Base-by-base conservation (phyloP, 2,888 invertebrate species). In the Chesias legatella region DNA sequence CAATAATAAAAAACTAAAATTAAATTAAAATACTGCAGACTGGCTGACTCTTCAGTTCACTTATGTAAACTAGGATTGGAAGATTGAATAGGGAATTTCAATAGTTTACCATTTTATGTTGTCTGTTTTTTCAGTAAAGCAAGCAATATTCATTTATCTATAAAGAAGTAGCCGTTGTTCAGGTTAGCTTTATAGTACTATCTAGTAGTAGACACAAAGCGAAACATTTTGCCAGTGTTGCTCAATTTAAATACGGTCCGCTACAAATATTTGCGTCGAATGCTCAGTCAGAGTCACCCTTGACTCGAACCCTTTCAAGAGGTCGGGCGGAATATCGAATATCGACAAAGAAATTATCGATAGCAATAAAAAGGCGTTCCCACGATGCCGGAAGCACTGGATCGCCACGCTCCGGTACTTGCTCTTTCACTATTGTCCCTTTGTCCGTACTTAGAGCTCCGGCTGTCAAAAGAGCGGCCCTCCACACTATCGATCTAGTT, bases 371-470 rank as follows among this genome's bases (percentile, higher is more conserved):
- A 70, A 73, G 73, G 67, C 70, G 68, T 84, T 86, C 85, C 79
- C 84, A 86, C 83, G 83, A 76, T 67, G 65, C 73, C 77, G 81
- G 85, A 84, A 80, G 68, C 62, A 63, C 69, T 74, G 61, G 72
- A 79, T 76, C 66, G 81, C 81, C 79, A 82, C 81, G 85, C 82
- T 82, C 63, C 79, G 74, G 74, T 83, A 80, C 84, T 78, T 67
- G 67, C 73, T 77, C 79, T 78, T 80, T 78, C 67, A 66, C 77
- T 72, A 76, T 80, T 83, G 79, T 79, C 77, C 76, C 72, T 75
- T 79, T 81, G 82, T 81, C 73, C 70, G 66, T 73, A 73, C 67
- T 74, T 71, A 72, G 59, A 40, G 64, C 68, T 70, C 61, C 72
- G 71, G 56, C 65, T 66, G 66, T 78, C 73, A 77, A 79, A 79